Percentiles rank a stretch among this genome's conserved stretches.
These are phyloP conservation scores for human (Homo sapiens) DNA, from an alignment of 2,113 vertebrate genomes.

Conservation along the genomic window DNA sequence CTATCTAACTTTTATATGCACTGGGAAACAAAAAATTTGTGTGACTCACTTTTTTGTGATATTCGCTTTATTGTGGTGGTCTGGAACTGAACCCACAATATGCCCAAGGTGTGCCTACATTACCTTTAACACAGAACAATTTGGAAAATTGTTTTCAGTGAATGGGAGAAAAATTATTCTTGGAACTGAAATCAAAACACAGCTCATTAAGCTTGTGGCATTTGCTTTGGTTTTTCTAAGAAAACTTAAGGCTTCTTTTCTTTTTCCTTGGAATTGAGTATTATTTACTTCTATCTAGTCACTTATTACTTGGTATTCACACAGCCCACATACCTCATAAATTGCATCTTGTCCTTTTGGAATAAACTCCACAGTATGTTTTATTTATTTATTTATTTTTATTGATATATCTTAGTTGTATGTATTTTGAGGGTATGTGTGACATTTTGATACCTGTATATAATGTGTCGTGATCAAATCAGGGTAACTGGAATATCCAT, in stretches of 20 bases:
- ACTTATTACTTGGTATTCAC: background rate
- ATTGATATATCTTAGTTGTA: background rate
- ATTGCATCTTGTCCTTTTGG: background rate
- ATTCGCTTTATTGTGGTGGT: background rate
- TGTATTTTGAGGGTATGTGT: background rate
- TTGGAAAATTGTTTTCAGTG: background rate
- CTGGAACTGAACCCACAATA: background rate
- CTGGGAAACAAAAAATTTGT: background rate
- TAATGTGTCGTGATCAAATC: background rate
- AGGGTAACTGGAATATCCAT: no score
- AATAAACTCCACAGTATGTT: background rate
- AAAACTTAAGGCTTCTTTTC: background rate
- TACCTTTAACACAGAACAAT: constrained; percentile 1
- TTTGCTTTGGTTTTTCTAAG: background rate
- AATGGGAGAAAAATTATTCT: background rate
- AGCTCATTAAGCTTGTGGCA: background rate
- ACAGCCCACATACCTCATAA: background rate
- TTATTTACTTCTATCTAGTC: background rate
- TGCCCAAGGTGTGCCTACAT: background rate
- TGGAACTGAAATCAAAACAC: constrained; percentile 7
- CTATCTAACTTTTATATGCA: background rate
- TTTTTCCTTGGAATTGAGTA: background rate
- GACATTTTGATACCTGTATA: background rate
- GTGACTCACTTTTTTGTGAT: background rate
- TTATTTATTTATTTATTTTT: background rate